A percentile compares a stretch with the other conserved stretches of the same genome.
phyloP scores from a whole-genome alignment of 2,797 vertebrate species.

The Nyctibius grandis region DNA sequence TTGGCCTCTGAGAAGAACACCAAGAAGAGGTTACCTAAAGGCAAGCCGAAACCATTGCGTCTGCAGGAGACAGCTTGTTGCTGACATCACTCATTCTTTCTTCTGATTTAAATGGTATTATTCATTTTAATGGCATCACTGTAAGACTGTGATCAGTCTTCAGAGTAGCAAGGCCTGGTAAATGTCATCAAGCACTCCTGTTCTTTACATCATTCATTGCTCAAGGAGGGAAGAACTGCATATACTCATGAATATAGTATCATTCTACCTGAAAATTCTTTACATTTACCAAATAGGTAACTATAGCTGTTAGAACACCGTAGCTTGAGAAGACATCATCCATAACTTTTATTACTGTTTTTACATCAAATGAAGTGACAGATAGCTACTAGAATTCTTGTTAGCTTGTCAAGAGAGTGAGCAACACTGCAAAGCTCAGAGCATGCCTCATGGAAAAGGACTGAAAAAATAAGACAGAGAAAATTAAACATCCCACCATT shows the following conservation, averaged over 20 bases:
- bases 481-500: background rate
- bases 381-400: background rate
- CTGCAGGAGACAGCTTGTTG: background rate
- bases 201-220: background rate
- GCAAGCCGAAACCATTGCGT: background rate
- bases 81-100: background rate
- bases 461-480: background rate
- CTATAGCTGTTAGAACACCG: background rate
- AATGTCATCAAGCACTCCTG: background rate
- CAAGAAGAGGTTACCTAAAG: background rate
- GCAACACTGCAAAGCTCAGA: background rate
- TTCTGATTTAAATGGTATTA: background rate
- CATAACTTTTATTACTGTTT: background rate
- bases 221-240: background rate
- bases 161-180: background rate
- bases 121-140: background rate
- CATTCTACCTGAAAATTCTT: background rate
- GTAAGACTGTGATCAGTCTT: background rate
- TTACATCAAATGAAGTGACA: background rate
- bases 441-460: background rate
- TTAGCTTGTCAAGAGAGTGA: background rate
- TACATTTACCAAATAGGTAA: background rate
- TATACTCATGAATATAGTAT: background rate
- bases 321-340: background rate
- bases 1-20: background rate